These are phyloP conservation scores for Apocrypta bakeri DNA, from an alignment of 1,140 invertebrate species.

Conservation along the genomic window DNA sequence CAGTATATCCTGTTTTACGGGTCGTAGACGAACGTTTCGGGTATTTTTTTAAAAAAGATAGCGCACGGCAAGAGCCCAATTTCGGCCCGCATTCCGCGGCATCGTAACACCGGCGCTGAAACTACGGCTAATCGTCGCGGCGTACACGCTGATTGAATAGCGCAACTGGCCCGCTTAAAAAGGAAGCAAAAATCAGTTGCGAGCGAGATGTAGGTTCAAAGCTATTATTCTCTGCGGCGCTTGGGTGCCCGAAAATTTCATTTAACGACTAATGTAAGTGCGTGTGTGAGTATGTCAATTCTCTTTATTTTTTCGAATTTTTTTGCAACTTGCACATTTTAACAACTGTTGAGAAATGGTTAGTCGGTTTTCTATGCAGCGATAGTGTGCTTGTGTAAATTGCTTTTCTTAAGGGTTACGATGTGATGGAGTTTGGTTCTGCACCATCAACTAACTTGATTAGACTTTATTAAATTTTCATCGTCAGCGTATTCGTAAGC, in stretches of 20 bases:
- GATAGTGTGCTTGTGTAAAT: background rate
- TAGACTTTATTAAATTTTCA: background rate
- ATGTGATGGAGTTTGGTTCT: background rate
- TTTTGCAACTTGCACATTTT: background rate
- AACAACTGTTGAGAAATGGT: background rate
- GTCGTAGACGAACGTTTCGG: background rate
- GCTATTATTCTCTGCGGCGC: background rate
- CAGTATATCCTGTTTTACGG: too few species aligned
- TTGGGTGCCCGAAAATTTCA: background rate
- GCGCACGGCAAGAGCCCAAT: background rate
- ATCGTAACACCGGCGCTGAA: background rate
- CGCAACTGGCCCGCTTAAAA: background rate
- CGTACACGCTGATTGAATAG: constrained; percentile 5
- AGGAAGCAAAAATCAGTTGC: background rate
- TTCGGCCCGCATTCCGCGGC: constrained; percentile 2
- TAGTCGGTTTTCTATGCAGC: background rate
- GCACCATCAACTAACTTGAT: background rate
- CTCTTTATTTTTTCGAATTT: background rate
- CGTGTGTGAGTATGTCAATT: background rate
- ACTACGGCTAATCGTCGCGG: background rate
- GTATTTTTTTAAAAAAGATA: background rate
- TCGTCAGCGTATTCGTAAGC: too few species aligned
- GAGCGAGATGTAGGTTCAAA: background rate
- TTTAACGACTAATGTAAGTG: background rate
- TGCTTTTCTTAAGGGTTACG: background rate